Conservation (phyloP, 2,888 invertebrate species). For the Celastrina argiolus region DNA sequence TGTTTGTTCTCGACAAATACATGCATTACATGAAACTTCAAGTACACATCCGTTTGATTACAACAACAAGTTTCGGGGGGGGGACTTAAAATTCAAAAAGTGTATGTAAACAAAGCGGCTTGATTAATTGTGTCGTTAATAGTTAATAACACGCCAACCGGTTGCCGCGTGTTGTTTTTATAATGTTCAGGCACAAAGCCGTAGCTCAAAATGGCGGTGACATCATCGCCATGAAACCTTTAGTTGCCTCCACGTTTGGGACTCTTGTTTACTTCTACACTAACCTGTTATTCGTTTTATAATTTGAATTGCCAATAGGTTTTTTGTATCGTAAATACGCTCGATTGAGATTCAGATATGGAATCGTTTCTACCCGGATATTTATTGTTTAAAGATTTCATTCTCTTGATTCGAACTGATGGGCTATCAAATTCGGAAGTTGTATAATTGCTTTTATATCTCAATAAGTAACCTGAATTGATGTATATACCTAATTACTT, state of each 20-base stretch:
- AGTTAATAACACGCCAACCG: slow-evolving; percentile 32
- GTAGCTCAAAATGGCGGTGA: slow-evolving; percentile 38
- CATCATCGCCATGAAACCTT: slow-evolving; percentile 37
- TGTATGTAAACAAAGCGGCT: slow-evolving; percentile 23
- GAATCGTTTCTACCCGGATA: slow-evolving; percentile 33
- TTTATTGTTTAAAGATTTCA: slow-evolving; percentile 27
- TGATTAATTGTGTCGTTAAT: slow-evolving; percentile 39
- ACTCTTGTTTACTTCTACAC: slow-evolving; percentile 41
- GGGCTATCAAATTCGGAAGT: slow-evolving; percentile 22
- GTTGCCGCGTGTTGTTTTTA: slow-evolving; percentile 34
- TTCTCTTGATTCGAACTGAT: slow-evolving; percentile 26
- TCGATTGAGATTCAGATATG: slow-evolving; percentile 27
- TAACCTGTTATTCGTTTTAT: slow-evolving; percentile 43
- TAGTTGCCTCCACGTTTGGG: slow-evolving; percentile 34
- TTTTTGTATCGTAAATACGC: slow-evolving; percentile 34
- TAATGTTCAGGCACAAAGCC: slow-evolving; percentile 32
- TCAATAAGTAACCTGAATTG: background rate
- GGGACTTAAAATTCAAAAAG: slow-evolving; percentile 13
- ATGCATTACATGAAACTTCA: background rate
- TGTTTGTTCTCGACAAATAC: background rate
- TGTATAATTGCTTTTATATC: background rate
- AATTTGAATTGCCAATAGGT: slow-evolving; percentile 39
- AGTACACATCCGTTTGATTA: slow-evolving; percentile 1
- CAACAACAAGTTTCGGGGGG: background rate
- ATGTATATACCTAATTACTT: slow-evolving; percentile 3